Evolutionary conservation across 2,113 vertebrate genomes (phyloP).

Genomic region (Cricetomys ansorgei): DNA sequence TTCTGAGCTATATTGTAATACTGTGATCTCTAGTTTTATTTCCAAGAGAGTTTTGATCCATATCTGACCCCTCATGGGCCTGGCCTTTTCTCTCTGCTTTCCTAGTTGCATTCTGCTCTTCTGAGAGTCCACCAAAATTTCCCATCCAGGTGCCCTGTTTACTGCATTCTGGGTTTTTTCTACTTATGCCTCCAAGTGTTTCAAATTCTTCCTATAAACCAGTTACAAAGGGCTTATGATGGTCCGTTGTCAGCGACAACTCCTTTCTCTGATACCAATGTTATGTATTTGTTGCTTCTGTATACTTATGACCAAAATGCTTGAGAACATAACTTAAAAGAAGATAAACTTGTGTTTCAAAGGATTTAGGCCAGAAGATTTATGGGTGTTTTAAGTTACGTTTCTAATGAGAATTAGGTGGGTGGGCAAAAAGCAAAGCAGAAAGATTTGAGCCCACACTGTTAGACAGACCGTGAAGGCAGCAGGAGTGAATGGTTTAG

Average conservation of each 20-base stretch:
- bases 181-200: no score
- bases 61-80: not conserved
- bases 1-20: not conserved
- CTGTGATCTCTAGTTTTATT: not conserved
- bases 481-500: not conserved
- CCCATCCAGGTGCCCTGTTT: not conserved
- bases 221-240: no score
- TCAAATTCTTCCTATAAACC: not conserved
- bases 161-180: not conserved
- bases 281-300: not conserved
- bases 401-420: not conserved
- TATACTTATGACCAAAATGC: not conserved
- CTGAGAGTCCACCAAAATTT: not conserved
- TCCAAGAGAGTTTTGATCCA: not conserved
- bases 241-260: not conserved
- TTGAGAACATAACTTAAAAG: not conserved
- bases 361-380: not conserved
- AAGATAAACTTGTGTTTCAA: not conserved
- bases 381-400: not conserved
- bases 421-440: not conserved
- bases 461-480: not conserved
- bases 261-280: not conserved
- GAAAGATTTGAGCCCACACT: not conserved
- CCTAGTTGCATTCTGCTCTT: not conserved
- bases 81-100: not conserved